Evolutionary conservation across 1,140 invertebrate species (phyloP).

Genomic region (Diachasmimorpha longicaudata): DNA sequence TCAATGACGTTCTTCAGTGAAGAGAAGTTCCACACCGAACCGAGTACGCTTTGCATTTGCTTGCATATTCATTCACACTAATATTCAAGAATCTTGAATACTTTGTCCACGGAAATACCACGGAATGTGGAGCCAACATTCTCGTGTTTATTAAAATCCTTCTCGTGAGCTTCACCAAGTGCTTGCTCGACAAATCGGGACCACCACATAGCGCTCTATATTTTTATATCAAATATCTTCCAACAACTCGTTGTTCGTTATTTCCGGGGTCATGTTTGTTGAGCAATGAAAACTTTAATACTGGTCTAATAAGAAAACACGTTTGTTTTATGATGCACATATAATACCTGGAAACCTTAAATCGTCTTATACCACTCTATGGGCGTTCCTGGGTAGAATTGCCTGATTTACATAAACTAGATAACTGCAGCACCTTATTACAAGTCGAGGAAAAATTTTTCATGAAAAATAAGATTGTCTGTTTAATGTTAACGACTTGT

Average conservation of each 20-base stretch:
- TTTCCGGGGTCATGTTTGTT: not conserved
- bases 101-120: conserved; percentile 38
- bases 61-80: conserved; percentile 49
- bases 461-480: not conserved
- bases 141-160: conserved; percentile 49
- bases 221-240: not conserved
- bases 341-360: not conserved
- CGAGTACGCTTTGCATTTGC: conserved; percentile 45
- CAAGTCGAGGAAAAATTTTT: not conserved
- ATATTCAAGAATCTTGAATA: conserved; percentile 49
- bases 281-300: not conserved
- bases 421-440: conserved; percentile 14
- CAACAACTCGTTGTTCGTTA: not conserved
- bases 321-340: conserved; percentile 4
- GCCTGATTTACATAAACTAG: conserved; percentile 26
- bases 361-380: conserved; percentile 13
- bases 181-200: not conserved
- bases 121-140: conserved; percentile 33
- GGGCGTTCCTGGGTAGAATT: conserved; percentile 17
- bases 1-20: conserved; percentile 36
- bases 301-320: conserved; percentile 4
- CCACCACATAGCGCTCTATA: not conserved
- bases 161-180: not conserved
- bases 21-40: not conserved
- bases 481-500: not conserved